Evolutionary conservation across 2,888 invertebrate genomes (phyloP), one percentile per base, ranked within the genome.

Genomic region (Amitus sp.): DNA sequence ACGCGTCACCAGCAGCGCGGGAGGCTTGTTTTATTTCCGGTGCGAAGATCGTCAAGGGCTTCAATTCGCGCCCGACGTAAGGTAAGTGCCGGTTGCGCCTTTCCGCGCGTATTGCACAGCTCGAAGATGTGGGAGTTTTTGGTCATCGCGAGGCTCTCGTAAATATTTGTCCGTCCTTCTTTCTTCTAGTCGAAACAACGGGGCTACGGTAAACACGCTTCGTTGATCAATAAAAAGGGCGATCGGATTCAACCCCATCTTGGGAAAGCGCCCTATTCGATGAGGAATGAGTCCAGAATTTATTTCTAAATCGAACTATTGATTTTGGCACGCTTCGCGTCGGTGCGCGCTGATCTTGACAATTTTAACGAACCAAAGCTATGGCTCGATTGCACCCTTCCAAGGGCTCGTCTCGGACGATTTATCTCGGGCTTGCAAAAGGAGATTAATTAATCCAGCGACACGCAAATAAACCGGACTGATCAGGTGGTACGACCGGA

Each of bases 281-380:
- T 72, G 72, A 72, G 69, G 71, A 72, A 73, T 71, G 71, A 73
- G 68, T 73, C 73, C 74, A 72, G 72, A 77, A 79, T 79, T 78
- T 78, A 78, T 79, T 76, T 78, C 77, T 72, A 71, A 78, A 78
- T 77, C 76, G 74, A 74, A 75, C 77, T 79, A 79, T 78, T 78
- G 79, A 79, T 79, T 78, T 76, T 74, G 69, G 69, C 74, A 70
- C 72, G 69, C 69, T 66, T 65, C 65, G 71, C 71, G 66, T 66
- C 65, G 72, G 55, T 56, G 64, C 63, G 69, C 70, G 71, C 72
- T 72, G 73, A 75, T 74, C 67, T 74, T 70, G 73, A 74, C 73
- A 72, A 72, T 75, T 76, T 73, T 75, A 74, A 75, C 74, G 71
- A 70, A 69, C 69, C 15, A 30, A 6, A 28, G 18, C 28, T 39